Evolutionary conservation across 1,140 invertebrate species (phyloP).

Genomic region (Cydia splendana): DNA sequence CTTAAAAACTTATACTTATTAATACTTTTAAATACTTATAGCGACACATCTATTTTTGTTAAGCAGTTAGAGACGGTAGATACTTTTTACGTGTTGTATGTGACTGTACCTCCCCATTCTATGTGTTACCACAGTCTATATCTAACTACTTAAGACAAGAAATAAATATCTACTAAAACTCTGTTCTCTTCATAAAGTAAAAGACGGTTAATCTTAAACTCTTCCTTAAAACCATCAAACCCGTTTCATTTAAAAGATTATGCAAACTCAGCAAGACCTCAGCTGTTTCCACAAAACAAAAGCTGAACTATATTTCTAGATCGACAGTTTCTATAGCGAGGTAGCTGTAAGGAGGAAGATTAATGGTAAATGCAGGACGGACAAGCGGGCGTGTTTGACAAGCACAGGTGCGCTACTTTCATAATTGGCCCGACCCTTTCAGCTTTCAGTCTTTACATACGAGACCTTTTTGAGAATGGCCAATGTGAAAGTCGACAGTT

Average conservation of each 20-base stretch:
- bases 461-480: conserved; percentile 42
- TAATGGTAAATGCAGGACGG: conserved; percentile 65
- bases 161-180: too few relatives aligned
- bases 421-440: conserved; percentile 78
- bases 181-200: too few relatives aligned
- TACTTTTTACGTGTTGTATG: too few relatives aligned
- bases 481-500: conserved; percentile 36
- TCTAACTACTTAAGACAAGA: too few relatives aligned
- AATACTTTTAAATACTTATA: too few relatives aligned
- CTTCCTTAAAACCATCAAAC: not conserved
- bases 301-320: conserved; percentile 29
- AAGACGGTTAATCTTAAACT: not conserved
- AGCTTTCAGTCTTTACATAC: conserved; percentile 56
- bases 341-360: conserved; percentile 70
- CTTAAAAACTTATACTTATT: too few relatives aligned
- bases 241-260: not conserved
- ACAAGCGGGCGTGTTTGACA: conserved; percentile 76
- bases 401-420: conserved; percentile 78
- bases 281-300: conserved; percentile 34
- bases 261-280: conserved; percentile 13
- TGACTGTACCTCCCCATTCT: too few relatives aligned
- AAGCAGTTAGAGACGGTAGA: too few relatives aligned
- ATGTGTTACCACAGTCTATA: too few relatives aligned
- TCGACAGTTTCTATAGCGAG: conserved; percentile 34
- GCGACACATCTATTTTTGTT: too few relatives aligned